These are phyloP conservation scores for Candidula unifasciata DNA, from an alignment of 2,888 invertebrate species.

Conservation along the genomic window DNA sequence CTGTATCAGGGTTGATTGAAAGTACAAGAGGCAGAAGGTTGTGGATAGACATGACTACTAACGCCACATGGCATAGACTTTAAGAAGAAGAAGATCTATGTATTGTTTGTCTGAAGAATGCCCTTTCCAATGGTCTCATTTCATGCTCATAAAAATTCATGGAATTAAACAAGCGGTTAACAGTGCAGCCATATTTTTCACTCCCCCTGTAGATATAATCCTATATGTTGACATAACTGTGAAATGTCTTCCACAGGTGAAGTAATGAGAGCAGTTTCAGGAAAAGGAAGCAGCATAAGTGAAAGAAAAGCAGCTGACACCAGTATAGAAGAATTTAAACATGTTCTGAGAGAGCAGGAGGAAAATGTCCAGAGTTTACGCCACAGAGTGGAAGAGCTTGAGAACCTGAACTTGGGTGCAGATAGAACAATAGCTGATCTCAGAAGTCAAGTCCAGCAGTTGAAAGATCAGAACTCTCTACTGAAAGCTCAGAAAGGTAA, in stretches of 20 bases:
- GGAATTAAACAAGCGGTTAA: too few relatives aligned
- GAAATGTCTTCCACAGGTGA: conserved; percentile 67
- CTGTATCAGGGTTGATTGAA: too few relatives aligned
- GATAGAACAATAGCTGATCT: conserved; percentile 83
- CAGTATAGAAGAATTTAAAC: conserved; percentile 39
- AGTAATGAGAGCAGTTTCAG: conserved; percentile 76
- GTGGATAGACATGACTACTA: too few relatives aligned
- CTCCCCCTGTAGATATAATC: too few relatives aligned
- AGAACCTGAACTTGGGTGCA: conserved; percentile 62
- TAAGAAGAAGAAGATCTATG: too few relatives aligned
- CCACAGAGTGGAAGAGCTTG: conserved; percentile 68
- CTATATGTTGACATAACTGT: too few relatives aligned
- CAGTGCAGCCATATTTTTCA: too few relatives aligned
- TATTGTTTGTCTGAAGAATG: too few relatives aligned
- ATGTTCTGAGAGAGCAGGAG: conserved; percentile 68
- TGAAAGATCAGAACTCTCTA: conserved; percentile 91
- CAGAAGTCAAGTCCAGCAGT: conserved; percentile 84
- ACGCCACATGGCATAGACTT: too few relatives aligned
- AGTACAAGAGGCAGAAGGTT: too few relatives aligned
- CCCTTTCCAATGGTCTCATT: too few relatives aligned
- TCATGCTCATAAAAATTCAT: too few relatives aligned
- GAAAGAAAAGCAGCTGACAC: conserved; percentile 27
- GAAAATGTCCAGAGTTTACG: conserved; percentile 71
- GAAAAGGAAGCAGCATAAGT: conserved; percentile 60
- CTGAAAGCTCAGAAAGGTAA: conserved; percentile 81